A percentile compares a stretch with the other conserved stretches of the same genome.
Conservation (phyloP, 2,113 vertebrate species). For the Platichthys stellatus region DNA sequence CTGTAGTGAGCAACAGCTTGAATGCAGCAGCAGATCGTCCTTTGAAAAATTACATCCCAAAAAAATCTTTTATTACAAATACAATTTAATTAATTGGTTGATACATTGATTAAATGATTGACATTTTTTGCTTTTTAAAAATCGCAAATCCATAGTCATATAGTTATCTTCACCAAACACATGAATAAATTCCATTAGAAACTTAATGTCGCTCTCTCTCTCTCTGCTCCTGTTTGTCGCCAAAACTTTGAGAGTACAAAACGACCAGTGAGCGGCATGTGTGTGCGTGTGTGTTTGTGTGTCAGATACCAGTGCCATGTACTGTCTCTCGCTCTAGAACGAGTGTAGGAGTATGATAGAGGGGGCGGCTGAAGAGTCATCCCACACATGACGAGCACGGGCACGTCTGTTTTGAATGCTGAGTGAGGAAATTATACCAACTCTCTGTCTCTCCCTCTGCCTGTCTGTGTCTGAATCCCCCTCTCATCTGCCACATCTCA, state of each 20-base stretch:
- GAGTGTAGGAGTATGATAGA: slow-evolving; percentile 7
- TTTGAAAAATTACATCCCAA: background rate
- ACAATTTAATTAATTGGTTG: no score
- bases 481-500: slow-evolving; percentile 34
- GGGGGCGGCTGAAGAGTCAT: slow-evolving; percentile 18
- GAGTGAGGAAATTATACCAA: slow-evolving; percentile 38
- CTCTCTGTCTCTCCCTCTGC: slow-evolving; percentile 15
- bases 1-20: no score
- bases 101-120: background rate
- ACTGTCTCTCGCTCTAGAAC: background rate
- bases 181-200: background rate
- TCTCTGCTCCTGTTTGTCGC: no score
- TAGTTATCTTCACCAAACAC: background rate
- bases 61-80: no score
- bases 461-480: slow-evolving; percentile 44
- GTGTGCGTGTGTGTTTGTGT: background rate
- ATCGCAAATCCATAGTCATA: no score
- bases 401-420: slow-evolving; percentile 58
- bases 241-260: background rate
- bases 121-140: no score
- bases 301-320: slow-evolving; percentile 13
- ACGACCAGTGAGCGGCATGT: no score
- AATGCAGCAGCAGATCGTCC: background rate
- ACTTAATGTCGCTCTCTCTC: no score
- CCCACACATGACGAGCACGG: slow-evolving; percentile 45